Evolutionary conservation across 2,113 vertebrate genomes (phyloP).

Genomic region (Nestor notabilis): DNA sequence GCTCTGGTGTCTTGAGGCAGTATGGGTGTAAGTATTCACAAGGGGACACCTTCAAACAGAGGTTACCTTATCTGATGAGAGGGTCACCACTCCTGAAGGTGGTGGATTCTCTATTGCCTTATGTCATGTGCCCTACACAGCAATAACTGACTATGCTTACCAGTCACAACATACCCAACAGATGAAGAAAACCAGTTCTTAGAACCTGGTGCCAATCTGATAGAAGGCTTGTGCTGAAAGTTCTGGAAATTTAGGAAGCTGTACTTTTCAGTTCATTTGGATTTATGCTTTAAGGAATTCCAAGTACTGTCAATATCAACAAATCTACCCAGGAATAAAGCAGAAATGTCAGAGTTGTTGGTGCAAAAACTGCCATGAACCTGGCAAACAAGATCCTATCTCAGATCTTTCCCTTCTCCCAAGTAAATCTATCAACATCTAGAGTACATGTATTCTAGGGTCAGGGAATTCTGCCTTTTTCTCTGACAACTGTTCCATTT

Average conservation of each 20-base stretch:
- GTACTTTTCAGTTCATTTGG: accelerated
- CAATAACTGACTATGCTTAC: neutral
- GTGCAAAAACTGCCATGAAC: neutral
- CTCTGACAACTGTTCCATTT: neutral
- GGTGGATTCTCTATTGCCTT: accelerated
- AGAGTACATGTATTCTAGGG: neutral
- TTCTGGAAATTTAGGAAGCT: neutral
- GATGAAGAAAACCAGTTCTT: neutral
- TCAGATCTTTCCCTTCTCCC: neutral
- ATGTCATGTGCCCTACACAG: neutral
- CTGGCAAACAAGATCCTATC: accelerated
- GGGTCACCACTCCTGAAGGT: neutral
- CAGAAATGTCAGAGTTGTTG: neutral
- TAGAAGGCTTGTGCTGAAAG: neutral
- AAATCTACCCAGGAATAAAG: neutral
- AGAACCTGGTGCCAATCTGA: accelerated
- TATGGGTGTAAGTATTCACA: neutral
- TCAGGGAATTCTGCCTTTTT: neutral
- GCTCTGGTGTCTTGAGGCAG: neutral
- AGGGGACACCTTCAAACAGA: neutral
- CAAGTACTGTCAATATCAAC: neutral
- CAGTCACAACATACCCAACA: accelerated
- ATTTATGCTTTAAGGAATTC: neutral
- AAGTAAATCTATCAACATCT: neutral
- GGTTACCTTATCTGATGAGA: neutral